Evolutionary conservation across 2,113 vertebrate genomes (phyloP), one percentile per base, ranked within the genome.

Genomic region (Albula goreensis): DNA sequence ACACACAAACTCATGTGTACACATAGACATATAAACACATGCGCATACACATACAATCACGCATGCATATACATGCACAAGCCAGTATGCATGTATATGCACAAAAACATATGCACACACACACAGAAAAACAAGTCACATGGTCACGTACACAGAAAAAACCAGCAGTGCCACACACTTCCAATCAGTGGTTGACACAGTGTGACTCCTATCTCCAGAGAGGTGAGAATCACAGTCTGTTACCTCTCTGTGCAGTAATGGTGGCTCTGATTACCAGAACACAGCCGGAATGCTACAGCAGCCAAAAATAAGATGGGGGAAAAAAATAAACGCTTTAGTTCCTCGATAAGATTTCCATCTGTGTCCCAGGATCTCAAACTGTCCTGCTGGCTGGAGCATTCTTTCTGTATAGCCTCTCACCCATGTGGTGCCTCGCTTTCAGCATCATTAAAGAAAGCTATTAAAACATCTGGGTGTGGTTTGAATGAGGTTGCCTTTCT

Each of bases 161-260:
- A 51, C 49, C 51, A 15, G 63, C 63, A 5, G 63, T 70, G 63
- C 49, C 31, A 50, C 31, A 19, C 48, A 70, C 60, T 83, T 63
- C 60, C 82, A 74, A 70, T 83, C 63, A 50, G 41, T n/a, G 48
- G 19, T 12, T 50, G 41, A 9, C 41, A 19, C 15, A 63, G 57
- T 70, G 60, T 50, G 49, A 83, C 1, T 56, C 12, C 70, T 60
- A 74, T 50, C 48, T 19, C 22, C 11, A 4, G 52, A 31, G 31
- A 57, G 52, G 66, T 56, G 85, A 51, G 80, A 70, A 82, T 22
- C n/a, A 50, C 80, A 74, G 50, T 41, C 63, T 12, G 81, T n/a
- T 80, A 25, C 31, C 48, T 57, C 78, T 49, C 60, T 3, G 60
- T 22, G 63, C 15, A 22, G 60, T 50, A 50, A 50, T 50, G 50